Percentiles rank a stretch among this genome's conserved stretches.
Conservation (phyloP, 2,888 invertebrate genomes). For the Xanthia icteritia region DNA sequence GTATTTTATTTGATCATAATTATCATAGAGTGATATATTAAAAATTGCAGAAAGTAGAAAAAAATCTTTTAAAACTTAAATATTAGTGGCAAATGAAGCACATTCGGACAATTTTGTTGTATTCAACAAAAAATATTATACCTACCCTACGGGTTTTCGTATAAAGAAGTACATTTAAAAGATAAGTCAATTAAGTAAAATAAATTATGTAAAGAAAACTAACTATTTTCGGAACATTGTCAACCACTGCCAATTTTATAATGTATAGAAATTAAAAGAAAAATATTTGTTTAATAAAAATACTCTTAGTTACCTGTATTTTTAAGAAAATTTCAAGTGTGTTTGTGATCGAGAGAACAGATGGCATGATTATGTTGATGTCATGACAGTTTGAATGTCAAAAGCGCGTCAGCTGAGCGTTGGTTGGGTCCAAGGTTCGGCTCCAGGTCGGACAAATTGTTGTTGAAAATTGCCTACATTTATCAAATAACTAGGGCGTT, state of each 20-base stretch:
- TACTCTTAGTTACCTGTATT: conserved; percentile 81
- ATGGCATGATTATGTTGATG: not conserved
- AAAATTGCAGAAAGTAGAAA: not conserved
- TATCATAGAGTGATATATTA: not conserved
- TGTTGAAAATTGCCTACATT: not conserved
- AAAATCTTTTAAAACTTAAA: not conserved
- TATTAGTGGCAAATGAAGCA: conserved; percentile 3
- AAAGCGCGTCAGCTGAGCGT: not conserved
- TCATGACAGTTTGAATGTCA: not conserved
- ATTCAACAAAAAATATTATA: conserved; percentile 53
- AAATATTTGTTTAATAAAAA: conserved; percentile 58
- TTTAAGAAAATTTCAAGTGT: conserved; percentile 57
- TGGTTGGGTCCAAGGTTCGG: not conserved
- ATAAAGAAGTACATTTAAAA: conserved; percentile 63
- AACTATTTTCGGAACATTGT: conserved; percentile 44
- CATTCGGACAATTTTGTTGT: conserved; percentile 35
- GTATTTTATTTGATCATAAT: not conserved
- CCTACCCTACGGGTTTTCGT: conserved; percentile 79
- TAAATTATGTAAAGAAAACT: conserved; percentile 59
- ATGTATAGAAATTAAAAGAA: conserved; percentile 65
- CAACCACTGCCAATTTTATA: conserved; percentile 77
- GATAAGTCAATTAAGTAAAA: conserved; percentile 59
- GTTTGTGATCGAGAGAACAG: conserved; percentile 48
- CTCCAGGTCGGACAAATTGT: not conserved
- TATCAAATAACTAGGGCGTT: not conserved